Evolutionary conservation across 35 echinoderm and acorn worm genomes (phyloP).

Genomic region (Apostichopus californicus): DNA sequence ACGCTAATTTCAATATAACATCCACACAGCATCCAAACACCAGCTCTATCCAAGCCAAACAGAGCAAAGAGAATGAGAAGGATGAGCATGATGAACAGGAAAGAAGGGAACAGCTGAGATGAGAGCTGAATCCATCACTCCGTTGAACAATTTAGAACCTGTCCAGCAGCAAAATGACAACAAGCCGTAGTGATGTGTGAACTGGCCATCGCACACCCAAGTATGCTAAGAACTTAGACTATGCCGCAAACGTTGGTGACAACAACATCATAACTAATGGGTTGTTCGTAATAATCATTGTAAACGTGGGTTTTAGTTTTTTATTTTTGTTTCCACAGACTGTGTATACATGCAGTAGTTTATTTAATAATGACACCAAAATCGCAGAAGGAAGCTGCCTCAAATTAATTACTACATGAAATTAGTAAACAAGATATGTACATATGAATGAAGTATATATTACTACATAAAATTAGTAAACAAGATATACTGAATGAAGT

Average conservation of each 20-base stretch:
- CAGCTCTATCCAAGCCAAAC: neutral
- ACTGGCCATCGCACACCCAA: neutral
- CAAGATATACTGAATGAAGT: no score
- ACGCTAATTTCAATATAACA: neutral
- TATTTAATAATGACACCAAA: no score
- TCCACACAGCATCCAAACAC: neutral
- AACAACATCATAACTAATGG: no score
- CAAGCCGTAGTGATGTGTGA: neutral
- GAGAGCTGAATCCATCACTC: neutral
- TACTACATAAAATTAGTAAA: no score
- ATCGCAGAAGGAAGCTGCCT: no score
- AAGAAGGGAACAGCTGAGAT: neutral
- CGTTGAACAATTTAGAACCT: neutral
- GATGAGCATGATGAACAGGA: neutral
- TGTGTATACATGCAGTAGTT: no score
- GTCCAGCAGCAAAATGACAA: neutral
- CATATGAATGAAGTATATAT: no score
- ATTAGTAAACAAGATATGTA: no score
- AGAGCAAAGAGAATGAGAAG: neutral
- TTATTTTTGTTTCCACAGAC: no score
- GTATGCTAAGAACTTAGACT: slow-evolving; percentile 16
- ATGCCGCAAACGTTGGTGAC: neutral
- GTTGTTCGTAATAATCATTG: no score
- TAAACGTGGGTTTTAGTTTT: no score
- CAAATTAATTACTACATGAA: no score